phyloP scores from a whole-genome alignment of 2,113 vertebrate species.

The Planiliza haematocheilus region DNA sequence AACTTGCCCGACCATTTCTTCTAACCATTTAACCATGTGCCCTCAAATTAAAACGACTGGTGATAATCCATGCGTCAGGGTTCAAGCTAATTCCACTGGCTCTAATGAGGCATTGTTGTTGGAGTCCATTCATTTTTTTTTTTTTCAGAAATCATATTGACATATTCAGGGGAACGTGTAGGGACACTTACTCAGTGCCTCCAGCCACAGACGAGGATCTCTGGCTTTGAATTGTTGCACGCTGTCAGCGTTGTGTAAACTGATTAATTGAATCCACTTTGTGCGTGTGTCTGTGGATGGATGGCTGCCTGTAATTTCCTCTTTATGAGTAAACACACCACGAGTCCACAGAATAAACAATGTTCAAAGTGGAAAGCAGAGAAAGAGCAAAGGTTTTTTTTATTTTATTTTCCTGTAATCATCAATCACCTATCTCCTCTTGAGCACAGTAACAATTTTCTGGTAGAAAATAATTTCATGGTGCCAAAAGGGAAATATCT shows the following conservation, averaged over 20 bases:
- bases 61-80: background rate
- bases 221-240: slow-evolving; percentile 8
- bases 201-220: slow-evolving; percentile 9
- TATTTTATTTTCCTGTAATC: background rate
- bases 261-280: slow-evolving; percentile 16
- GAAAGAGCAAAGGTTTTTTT: background rate
- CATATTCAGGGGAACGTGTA: slow-evolving; percentile 20
- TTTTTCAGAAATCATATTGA: slow-evolving; percentile 23
- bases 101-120: background rate
- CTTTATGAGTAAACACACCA: slow-evolving; percentile 9
- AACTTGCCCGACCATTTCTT: no score
- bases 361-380: slow-evolving; percentile 7
- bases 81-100: slow-evolving; percentile 3
- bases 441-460: slow-evolving; percentile 1
- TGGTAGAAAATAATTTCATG: slow-evolving; percentile 3
- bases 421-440: slow-evolving; percentile 3
- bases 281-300: slow-evolving; percentile 6
- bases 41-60: no score
- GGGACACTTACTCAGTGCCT: slow-evolving; percentile 19
- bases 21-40: no score
- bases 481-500: slow-evolving; percentile 19
- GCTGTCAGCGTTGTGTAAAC: background rate
- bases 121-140: slow-evolving; percentile 5
- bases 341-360: slow-evolving; percentile 18
- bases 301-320: slow-evolving; percentile 9